phyloP scores from a whole-genome alignment of 1,140 invertebrate genomes.

The Papilio dardanus region DNA sequence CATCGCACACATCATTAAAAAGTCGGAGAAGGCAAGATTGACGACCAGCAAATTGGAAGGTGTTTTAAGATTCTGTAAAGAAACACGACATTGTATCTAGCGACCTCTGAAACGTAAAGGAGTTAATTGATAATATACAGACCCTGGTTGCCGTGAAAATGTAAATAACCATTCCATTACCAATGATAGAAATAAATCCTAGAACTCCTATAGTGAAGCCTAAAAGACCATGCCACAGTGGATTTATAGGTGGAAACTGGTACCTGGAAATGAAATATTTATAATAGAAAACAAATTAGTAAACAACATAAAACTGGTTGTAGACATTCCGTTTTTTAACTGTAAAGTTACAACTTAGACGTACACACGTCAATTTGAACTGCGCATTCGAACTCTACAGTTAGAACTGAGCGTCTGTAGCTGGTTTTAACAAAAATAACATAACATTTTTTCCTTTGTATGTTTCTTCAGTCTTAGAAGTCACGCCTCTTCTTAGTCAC shows the following conservation, averaged over 20 bases:
- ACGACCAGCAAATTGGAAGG: conserved; percentile 93
- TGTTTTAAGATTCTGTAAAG: conserved; percentile 85
- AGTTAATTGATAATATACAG: conserved; percentile 31
- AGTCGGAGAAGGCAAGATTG: conserved; percentile 94
- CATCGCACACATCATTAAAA: conserved; percentile 93
- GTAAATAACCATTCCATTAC: conserved; percentile 94
- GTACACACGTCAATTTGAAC: too few species aligned
- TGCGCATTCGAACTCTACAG: too few species aligned
- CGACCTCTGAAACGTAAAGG: neutral
- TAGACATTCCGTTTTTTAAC: too few species aligned
- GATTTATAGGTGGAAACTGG: conserved; percentile 86
- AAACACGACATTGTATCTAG: too few species aligned
- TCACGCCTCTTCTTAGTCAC: too few species aligned
- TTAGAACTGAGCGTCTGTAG: too few species aligned
- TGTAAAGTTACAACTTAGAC: too few species aligned
- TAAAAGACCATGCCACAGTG: conserved; percentile 85
- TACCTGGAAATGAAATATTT: conserved; percentile 70
- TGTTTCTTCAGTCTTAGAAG: too few species aligned
- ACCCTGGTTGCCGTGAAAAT: conserved; percentile 87
- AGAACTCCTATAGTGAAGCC: conserved; percentile 85
- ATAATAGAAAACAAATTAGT: too few species aligned
- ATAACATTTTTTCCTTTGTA: too few species aligned
- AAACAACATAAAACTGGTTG: too few species aligned
- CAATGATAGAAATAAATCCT: conserved; percentile 86
- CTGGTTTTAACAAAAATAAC: too few species aligned